A percentile compares a stretch with the other conserved stretches of the same genome.
phyloP scores from a whole-genome alignment of 53 echinoderm and acorn worm species.

The Mesocentrotus franciscanus region DNA sequence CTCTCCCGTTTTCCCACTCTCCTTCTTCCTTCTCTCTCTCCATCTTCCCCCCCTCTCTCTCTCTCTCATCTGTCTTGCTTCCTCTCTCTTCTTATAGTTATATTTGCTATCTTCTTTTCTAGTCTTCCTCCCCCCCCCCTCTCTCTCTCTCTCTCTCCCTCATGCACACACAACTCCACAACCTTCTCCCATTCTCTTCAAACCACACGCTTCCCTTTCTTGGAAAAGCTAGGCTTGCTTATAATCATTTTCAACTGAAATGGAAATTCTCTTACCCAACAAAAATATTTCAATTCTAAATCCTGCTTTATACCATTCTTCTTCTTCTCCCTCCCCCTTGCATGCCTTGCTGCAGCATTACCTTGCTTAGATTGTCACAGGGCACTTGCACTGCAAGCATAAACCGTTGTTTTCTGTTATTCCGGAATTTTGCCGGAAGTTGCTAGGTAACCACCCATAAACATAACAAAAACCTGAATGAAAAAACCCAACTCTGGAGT shows the following conservation, averaged over 20 bases:
- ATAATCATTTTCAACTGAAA: not conserved
- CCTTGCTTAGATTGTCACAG: slow-evolving; percentile 12
- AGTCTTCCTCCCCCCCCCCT: not conserved
- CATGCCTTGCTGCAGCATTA: not conserved
- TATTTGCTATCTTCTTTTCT: no score
- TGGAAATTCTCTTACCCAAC: not conserved
- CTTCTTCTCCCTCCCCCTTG: not conserved
- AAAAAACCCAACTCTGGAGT: no score
- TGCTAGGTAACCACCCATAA: no score
- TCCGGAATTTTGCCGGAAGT: no score
- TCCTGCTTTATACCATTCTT: not conserved
- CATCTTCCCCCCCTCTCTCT: not conserved
- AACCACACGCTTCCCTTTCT: not conserved
- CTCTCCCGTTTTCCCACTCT: not conserved
- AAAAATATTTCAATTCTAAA: not conserved
- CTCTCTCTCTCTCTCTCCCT: not conserved
- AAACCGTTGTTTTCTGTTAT: no score
- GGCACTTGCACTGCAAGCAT: no score
- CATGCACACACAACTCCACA: not conserved
- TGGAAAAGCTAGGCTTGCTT: not conserved
- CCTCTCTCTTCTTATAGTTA: not conserved
- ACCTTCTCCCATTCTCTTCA: not conserved
- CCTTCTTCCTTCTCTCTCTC: not conserved
- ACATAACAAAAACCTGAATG: no score
- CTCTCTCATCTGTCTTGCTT: not conserved